Conservation (phyloP, 1,140 invertebrate species). For the Oryctes rhinoceros region DNA sequence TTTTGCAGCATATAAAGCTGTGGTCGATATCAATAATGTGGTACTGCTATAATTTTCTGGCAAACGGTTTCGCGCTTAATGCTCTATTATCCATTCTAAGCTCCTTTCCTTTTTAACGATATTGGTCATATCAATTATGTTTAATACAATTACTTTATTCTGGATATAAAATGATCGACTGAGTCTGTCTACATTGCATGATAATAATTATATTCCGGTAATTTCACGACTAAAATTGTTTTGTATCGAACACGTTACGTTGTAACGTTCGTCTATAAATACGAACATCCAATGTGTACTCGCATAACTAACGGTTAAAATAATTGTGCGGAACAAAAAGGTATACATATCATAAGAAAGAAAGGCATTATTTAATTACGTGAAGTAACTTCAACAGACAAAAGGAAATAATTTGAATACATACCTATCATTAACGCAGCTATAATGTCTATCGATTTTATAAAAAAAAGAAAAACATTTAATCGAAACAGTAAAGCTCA, state of each 20-base stretch:
- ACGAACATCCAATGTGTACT: background rate
- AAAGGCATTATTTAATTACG: background rate
- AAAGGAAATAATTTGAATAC: conserved; percentile 31
- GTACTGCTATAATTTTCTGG: conserved; percentile 1
- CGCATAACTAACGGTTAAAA: background rate
- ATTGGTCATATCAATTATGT: conserved; percentile 21
- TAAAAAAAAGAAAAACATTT: background rate
- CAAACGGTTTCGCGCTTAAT: conserved; percentile 12
- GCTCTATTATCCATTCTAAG: background rate
- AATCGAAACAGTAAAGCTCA: background rate
- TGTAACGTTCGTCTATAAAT: background rate
- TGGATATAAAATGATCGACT: background rate
- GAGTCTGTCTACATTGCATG: background rate
- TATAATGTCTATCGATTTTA: conserved; percentile 1
- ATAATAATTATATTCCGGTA: conserved; percentile 27
- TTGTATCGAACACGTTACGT: background rate
- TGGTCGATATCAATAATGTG: background rate
- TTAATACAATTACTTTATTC: conserved; percentile 3
- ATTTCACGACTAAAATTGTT: background rate
- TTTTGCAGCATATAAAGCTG: background rate
- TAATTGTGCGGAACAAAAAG: background rate
- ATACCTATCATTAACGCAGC: background rate
- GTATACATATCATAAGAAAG: background rate
- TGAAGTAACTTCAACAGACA: background rate
- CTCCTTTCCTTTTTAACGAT: background rate